Evolutionary conservation across 2,113 vertebrate species (phyloP).

Genomic region (Ochotona princeps): DNA sequence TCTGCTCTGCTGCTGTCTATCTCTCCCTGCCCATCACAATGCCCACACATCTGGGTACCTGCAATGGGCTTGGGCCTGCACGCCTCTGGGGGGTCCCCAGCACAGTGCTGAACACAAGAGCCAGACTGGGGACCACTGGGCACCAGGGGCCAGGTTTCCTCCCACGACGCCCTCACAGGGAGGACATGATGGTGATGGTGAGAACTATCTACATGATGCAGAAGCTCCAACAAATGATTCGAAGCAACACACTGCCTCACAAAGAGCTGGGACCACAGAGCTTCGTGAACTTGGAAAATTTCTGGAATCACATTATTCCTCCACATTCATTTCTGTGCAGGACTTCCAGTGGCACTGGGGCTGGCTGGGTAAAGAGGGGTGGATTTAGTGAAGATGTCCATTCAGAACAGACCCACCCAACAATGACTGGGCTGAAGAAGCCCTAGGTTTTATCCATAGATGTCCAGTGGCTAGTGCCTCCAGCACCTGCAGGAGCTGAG

Average conservation of each 20-base stretch:
- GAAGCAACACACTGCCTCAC: neutral
- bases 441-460: neutral
- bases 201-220: fast-evolving
- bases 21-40: neutral
- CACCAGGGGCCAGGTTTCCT: neutral
- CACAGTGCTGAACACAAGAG: neutral
- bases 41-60: neutral
- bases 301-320: neutral
- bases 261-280: neutral
- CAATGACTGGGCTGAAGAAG: neutral
- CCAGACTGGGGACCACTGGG: neutral
- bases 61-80: neutral
- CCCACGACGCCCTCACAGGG: neutral
- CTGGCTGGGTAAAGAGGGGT: no score
- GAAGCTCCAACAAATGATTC: neutral
- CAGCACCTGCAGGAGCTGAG: neutral
- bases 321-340: neutral
- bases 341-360: neutral
- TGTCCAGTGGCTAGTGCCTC: neutral
- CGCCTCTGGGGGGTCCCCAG: neutral
- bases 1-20: neutral
- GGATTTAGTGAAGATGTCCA: neutral
- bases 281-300: fast-evolving
- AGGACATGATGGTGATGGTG: neutral
- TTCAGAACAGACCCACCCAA: neutral